Percentiles rank a stretch among this genome's conserved stretches.
Conservation (phyloP, 2,113 vertebrate genomes). For the Myotis brandtii region DNA sequence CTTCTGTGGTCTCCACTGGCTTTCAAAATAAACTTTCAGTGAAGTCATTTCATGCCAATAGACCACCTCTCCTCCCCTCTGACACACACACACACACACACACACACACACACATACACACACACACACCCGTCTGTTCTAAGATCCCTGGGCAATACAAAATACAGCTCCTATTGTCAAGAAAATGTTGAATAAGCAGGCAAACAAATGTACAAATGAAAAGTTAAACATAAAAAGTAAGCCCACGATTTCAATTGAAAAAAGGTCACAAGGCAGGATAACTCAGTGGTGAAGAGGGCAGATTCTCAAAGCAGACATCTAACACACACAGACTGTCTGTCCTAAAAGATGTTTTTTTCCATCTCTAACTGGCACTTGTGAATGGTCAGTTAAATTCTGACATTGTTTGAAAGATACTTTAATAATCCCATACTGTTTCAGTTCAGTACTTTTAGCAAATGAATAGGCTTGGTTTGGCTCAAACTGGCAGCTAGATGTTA, state of each 20-base stretch:
- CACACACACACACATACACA: background rate
- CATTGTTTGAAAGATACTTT: constrained; percentile 67
- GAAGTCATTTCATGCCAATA: background rate
- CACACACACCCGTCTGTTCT: background rate
- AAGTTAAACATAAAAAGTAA: constrained; percentile 13
- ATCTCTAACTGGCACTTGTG: background rate
- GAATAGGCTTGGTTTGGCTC: constrained; percentile 69
- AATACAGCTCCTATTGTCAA: background rate
- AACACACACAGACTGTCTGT: background rate
- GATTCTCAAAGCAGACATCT: background rate
- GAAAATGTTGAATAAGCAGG: background rate
- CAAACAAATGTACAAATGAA: background rate
- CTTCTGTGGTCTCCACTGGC: background rate
- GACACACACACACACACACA: accelerated
- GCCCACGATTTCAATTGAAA: background rate
- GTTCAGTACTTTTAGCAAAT: constrained; percentile 75
- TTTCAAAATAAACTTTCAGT: background rate
- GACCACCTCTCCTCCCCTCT: too few relatives aligned
- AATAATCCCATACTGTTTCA: constrained; percentile 75
- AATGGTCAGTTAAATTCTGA: constrained; percentile 51
- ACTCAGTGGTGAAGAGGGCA: background rate
- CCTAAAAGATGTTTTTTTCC: background rate
- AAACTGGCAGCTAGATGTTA: constrained; percentile 64
- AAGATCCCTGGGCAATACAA: background rate
- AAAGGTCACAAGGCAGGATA: background rate